Base-by-base conservation (phyloP, 2,113 vertebrate species). In the Engraulis encrasicolus region DNA sequence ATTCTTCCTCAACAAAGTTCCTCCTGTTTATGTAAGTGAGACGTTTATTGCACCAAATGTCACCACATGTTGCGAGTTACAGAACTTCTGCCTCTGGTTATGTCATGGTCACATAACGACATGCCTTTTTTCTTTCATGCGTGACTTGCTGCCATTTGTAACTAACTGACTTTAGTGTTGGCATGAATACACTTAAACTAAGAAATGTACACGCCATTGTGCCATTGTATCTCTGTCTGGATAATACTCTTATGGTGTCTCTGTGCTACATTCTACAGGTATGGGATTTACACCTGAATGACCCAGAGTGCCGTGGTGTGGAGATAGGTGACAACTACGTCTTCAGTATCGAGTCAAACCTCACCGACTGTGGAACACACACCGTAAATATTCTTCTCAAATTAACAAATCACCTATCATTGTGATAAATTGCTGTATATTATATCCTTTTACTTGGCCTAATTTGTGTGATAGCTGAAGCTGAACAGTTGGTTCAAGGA, bases 201-300 rank as follows among this genome's bases (percentile, higher is more conserved):
- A 36, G 66, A 34, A 34, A n/a, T 58, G 23, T 31, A 74, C 66
- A n/a, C n/a, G n/a, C n/a, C n/a, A n/a, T n/a, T n/a, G n/a, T n/a
- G n/a, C n/a, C n/a, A 34, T 74, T 74, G 27, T 74, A 74, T 74
- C 34, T 12, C 3, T 0, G 34, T 74, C 34, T 34, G 11, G 27
- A 27, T 74, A 74, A n/a, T 36, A 74, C 27, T 74, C 11, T 3
- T 1, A 34, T 34, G 12, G 31, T 74, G 27, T 74, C 27, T 74
- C 27, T 74, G 17, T 27, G 66, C 81, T 85, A 11, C 40, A 48
- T n/a, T 81, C 40, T 82, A 50, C 82, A 96, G 94, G 92, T 92
- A 81, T 94, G 92, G 92, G 92, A 96, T 94, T 91, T 96, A 87
- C 90, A 96, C 87, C 83, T 95, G 54, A 96, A 94, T 36, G 85